Evolutionary conservation across 2,888 invertebrate genomes (phyloP), one percentile per base, ranked within the genome.

Genomic region (Heterodera filipjevi): DNA sequence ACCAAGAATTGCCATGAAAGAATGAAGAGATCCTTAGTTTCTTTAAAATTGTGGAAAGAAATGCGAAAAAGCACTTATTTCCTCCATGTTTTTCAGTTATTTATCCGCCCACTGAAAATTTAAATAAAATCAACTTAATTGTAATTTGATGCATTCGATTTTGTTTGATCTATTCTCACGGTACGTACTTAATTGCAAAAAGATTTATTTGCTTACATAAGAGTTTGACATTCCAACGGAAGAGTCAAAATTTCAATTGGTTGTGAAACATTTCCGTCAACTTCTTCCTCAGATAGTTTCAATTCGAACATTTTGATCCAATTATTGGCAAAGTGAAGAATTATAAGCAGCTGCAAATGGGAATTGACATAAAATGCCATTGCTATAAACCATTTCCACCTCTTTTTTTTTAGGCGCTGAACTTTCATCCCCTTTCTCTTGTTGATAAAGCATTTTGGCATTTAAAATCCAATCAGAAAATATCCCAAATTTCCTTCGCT

Each of bases 11-110:
- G 2, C 75, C 75, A 64, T 75, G 49, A 5, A 75, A 33, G 5
- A 75, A n/a, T n/a, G 75, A 75, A 22, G 66, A 49, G 33, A 66
- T 75, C 68, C 75, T 74, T 59, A 59, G 59, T n/a, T 59, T 59
- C 59, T 59, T 59, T 27, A 59, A 59, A 59, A 59, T 39, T 39
- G 10, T 39, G 39, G 39, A 10, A 39, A 10, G 39, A 39, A 39
- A 6, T 39, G 3, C 3, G 10, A 35, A 49, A 14, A 46, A 35
- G 59, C 53, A 44, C 32, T 72, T 39, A 35, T 19, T 32, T 22
- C 3, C 33, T 2, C 46, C 33, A 39, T 32, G 30, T 19, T 16
- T 6, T 10, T 72, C n/a, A 46, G 12, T 49, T 14, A 72, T 33
- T n/a, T n/a, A n/a, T n/a, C n/a, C n/a, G n/a, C n/a, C n/a, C n/a